Evolutionary conservation across 2,113 vertebrate genomes (phyloP).

Genomic region (Himantopus leucocephalus): DNA sequence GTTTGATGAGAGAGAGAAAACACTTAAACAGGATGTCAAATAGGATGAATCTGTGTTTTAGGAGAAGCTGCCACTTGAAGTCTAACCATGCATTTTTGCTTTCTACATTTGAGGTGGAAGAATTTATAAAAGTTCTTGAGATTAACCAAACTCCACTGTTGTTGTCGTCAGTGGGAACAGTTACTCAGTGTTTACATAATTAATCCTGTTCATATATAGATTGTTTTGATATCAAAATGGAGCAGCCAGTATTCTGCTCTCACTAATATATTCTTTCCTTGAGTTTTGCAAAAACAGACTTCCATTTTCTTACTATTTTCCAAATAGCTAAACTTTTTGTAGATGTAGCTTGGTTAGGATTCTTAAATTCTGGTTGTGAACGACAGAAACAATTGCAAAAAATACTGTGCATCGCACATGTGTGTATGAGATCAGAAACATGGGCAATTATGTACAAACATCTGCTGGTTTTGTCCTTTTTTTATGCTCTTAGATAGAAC

Average conservation of each 20-base stretch:
- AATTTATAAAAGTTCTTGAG: not conserved
- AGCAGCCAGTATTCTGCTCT: not conserved
- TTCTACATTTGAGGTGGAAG: not conserved
- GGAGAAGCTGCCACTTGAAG: not conserved
- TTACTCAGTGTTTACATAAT: not conserved
- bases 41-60: not conserved
- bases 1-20: not conserved
- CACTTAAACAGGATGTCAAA: not conserved
- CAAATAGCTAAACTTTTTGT: not conserved
- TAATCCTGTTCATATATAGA: not conserved
- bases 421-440: not conserved
- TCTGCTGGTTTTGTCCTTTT: not conserved
- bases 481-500: not conserved
- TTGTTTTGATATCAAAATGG: not conserved
- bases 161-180: not conserved
- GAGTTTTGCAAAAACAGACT: not conserved
- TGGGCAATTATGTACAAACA: not conserved
- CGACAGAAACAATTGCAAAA: not conserved
- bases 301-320: not conserved
- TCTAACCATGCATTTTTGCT: not conserved
- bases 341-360: not conserved
- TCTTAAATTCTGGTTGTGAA: not conserved
- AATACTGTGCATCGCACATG: not conserved
- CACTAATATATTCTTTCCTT: not conserved
- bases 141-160: not conserved